phyloP scores from a whole-genome alignment of 2,797 vertebrate species.

The Callimico goeldii region DNA sequence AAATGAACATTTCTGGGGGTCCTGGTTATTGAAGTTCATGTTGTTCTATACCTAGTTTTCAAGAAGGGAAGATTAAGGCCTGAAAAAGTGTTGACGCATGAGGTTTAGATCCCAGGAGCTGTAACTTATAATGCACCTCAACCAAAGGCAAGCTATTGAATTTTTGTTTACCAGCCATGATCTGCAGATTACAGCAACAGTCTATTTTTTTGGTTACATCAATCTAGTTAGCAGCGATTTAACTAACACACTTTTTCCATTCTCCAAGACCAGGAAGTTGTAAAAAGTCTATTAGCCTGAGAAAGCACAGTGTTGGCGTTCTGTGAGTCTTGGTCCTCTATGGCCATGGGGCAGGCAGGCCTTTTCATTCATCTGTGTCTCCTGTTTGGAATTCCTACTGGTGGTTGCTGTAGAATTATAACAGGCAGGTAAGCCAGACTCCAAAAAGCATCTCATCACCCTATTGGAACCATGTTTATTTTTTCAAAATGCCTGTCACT shows the following conservation, averaged over 20 bases:
- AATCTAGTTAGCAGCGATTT: neutral
- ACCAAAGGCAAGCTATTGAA: neutral
- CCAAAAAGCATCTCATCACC: neutral
- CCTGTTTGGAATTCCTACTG: constrained; percentile 40
- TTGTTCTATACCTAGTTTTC: neutral
- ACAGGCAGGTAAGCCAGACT: neutral
- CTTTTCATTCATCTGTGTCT: constrained; percentile 55
- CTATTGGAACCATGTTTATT: neutral
- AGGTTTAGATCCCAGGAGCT: neutral
- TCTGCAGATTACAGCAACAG: neutral
- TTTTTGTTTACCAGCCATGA: neutral
- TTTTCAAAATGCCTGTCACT: neutral
- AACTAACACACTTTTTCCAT: neutral
- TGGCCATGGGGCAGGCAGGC: neutral
- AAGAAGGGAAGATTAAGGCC: neutral
- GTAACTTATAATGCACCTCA: neutral
- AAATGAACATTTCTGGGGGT: neutral
- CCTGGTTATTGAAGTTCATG: neutral
- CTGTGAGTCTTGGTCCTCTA: constrained; percentile 42
- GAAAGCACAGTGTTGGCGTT: constrained; percentile 27
- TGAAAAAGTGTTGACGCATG: neutral
- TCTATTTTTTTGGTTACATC: neutral
- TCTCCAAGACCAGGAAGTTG: neutral
- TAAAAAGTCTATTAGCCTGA: constrained; percentile 23
- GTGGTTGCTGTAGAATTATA: neutral